phyloP scores from a whole-genome alignment of 2,888 invertebrate genomes.

The Baronia brevicornis region DNA sequence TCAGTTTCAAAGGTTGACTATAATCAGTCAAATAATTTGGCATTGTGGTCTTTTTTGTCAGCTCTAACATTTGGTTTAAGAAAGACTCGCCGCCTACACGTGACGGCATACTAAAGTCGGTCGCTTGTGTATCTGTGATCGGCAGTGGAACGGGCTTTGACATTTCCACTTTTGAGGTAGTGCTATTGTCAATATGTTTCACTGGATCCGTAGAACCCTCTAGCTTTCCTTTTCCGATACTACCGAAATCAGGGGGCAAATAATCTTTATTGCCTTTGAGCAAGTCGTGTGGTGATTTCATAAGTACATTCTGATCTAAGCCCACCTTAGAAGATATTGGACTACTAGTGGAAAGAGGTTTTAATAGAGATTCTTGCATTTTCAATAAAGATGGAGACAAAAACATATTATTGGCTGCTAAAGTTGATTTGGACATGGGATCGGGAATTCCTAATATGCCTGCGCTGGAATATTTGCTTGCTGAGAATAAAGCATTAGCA shows the following conservation, averaged over 20 bases:
- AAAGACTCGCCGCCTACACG: constrained; percentile 65
- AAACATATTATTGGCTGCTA: constrained; percentile 87
- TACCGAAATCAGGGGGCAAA: constrained; percentile 72
- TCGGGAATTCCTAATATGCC: constrained; percentile 81
- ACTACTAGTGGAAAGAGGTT: constrained; percentile 76
- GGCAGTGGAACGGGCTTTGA: constrained; percentile 41
- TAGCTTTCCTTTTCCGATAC: constrained; percentile 66
- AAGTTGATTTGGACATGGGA: constrained; percentile 83
- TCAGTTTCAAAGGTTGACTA: constrained; percentile 75
- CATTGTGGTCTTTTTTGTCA: constrained; percentile 71
- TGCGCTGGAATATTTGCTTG: constrained; percentile 78
- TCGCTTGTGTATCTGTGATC: constrained; percentile 41
- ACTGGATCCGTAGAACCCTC: constrained; percentile 59
- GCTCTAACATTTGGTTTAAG: constrained; percentile 70
- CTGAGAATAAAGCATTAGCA: constrained; percentile 80
- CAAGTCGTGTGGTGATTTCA: constrained; percentile 65
- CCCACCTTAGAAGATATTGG: constrained; percentile 66
- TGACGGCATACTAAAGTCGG: constrained; percentile 67
- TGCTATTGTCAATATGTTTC: constrained; percentile 56
- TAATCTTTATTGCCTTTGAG: constrained; percentile 65
- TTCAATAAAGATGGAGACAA: constrained; percentile 83
- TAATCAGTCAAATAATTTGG: constrained; percentile 66
- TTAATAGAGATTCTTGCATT: constrained; percentile 79
- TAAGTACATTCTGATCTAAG: constrained; percentile 55
- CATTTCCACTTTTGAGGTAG: constrained; percentile 69